Evolutionary conservation across 2,888 invertebrate species (phyloP).

Genomic region (Glaucopsyche alexis): DNA sequence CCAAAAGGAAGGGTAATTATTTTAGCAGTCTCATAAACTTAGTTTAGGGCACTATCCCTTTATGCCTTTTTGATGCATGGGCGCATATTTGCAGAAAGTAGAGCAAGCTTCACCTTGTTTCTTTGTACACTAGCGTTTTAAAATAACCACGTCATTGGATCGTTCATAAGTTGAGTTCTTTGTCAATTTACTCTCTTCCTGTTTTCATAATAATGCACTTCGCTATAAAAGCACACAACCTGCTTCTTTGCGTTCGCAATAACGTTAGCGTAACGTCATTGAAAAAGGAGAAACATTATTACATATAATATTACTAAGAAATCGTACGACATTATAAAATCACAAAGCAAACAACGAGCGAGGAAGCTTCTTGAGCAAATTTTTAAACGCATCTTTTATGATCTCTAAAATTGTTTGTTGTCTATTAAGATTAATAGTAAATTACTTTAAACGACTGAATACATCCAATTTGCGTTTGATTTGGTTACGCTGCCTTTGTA

Average conservation of each 20-base stretch:
- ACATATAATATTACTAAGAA: background rate
- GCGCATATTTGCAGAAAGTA: background rate
- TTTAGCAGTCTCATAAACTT: background rate
- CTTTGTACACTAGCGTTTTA: constrained; percentile 10
- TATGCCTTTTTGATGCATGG: background rate
- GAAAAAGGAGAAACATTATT: constrained; percentile 3
- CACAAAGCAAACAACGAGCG: background rate
- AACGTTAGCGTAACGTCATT: constrained; percentile 47
- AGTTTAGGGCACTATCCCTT: background rate
- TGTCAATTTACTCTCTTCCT: constrained; percentile 53
- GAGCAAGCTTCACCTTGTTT: background rate
- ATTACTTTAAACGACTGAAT: background rate
- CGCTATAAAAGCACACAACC: constrained; percentile 41
- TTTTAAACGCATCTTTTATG: constrained; percentile 10
- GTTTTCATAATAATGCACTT: constrained; percentile 43
- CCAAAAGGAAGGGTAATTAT: too few species aligned
- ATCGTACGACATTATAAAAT: background rate
- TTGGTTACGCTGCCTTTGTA: background rate
- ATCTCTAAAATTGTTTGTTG: background rate
- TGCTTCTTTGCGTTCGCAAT: constrained; percentile 47
- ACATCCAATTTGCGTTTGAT: background rate
- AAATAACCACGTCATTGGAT: constrained; percentile 32
- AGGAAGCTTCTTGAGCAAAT: background rate
- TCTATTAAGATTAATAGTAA: background rate
- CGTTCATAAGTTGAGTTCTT: constrained; percentile 44